Base-by-base conservation (phyloP, 2,113 vertebrate genomes). In the Perca flavescens region DNA sequence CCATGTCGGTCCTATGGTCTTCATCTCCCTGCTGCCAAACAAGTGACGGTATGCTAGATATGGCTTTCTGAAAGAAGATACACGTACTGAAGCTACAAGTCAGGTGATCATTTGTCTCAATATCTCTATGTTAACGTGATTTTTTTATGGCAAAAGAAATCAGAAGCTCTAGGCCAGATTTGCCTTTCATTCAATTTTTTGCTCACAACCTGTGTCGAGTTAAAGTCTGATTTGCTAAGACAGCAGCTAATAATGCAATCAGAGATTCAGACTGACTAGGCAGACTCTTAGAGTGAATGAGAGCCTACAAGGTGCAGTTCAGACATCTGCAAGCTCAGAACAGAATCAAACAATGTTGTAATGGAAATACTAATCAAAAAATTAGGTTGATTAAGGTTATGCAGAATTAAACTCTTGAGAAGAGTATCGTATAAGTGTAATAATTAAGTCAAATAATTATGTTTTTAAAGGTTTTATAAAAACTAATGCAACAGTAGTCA, bases 21-120 rank as follows among this genome's bases (percentile, higher is more conserved):
- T 72, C 79, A 64, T 68, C 80, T 66, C 69, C 0, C n/a, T 9
- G 56, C 75, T 81, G 84, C 83, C 85, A 88, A 85, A 86, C 36
- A 31, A 73, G 67, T 0, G 40, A 70, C 3, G 65, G 6, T 25
- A 56, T 74, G 62, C 71, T 66, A n/a, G 67, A 80, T 43, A 4
- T 6, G 2, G 22, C 21, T 61, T 34, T 77, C 58, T 76, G 40
- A 67, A 56, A 69, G 66, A 64, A 0, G 34, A 74, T 52, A 52
- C 60, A 1, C 36, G 53, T 21, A 65, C 19, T 46, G 36, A 77
- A 25, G n/a, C 68, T 52, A 17, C 67, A 28, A 46, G 66, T 56
- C 47, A 76, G 71, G 15, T 17, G 21, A 68, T 50, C 7, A 40
- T 74, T 57, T 64, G 36, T 15, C 17, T 40, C 14, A n/a, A 21